These are phyloP conservation scores for Calyptommatus sinebrachiatus DNA, from an alignment of 2,113 vertebrate species.

Conservation along the genomic window DNA sequence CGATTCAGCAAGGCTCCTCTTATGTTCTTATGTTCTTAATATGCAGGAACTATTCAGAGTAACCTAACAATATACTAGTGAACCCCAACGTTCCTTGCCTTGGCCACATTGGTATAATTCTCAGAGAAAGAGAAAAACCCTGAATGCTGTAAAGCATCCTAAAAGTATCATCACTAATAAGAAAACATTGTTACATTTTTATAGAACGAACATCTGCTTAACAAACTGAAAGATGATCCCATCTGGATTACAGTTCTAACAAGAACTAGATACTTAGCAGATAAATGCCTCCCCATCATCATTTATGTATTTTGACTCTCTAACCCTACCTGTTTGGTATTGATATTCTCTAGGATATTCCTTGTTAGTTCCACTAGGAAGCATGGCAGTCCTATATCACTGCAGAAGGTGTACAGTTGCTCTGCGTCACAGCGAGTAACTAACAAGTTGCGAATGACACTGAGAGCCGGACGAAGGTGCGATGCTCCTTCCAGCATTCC, in stretches of 20 bases:
- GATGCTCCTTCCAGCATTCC: conserved; percentile 71
- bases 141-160: neutral
- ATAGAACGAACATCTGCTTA: neutral
- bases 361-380: conserved; percentile 74
- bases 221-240: neutral
- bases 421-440: conserved; percentile 66
- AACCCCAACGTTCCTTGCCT: too few species aligned
- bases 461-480: conserved; percentile 72
- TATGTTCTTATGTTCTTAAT: too few species aligned
- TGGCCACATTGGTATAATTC: neutral
- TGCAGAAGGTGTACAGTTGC: conserved; percentile 63
- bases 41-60: neutral
- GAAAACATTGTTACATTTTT: neutral
- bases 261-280: neutral
- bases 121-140: neutral
- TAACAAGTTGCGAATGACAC: conserved; percentile 76
- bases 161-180: neutral
- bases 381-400: conserved; percentile 74
- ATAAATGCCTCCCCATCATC: neutral
- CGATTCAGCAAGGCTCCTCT: too few species aligned
- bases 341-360: conserved; percentile 67
- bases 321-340: conserved; percentile 72
- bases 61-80: too few species aligned
- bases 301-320: neutral
- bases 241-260: neutral